These are phyloP conservation scores for Paelopatides confundens DNA, from an alignment of 53 echinoderm and acorn worm species.

Conservation along the genomic window DNA sequence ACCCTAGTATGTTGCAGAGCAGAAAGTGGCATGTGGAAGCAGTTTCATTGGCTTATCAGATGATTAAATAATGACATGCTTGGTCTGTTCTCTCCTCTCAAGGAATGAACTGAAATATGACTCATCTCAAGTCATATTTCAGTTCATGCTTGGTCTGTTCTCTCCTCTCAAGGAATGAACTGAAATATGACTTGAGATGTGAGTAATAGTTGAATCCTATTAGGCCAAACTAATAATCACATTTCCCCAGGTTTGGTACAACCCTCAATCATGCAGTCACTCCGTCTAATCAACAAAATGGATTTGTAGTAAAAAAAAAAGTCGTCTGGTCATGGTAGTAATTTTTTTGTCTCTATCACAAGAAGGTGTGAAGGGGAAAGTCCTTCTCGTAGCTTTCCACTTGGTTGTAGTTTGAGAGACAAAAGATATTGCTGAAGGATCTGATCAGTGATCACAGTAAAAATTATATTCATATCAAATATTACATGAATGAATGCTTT, in stretches of 20 bases:
- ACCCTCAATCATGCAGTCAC: not conserved
- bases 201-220: not conserved
- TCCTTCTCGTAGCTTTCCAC: no score
- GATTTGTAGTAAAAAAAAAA: not conserved
- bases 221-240: not conserved
- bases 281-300: not conserved
- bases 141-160: no score
- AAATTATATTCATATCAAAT: no score
- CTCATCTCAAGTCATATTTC: no score
- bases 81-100: not conserved
- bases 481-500: no score
- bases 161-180: no score
- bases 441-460: no score
- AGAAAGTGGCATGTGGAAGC: not conserved
- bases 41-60: not conserved
- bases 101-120: no score
- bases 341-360: not conserved
- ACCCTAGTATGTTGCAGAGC: not conserved
- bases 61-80: slow-evolving; percentile 3
- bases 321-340: not conserved
- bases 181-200: not conserved
- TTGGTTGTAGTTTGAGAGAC: no score
- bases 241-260: not conserved
- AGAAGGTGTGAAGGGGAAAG: not conserved
- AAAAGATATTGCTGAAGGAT: no score